Evolutionary conservation across 2,797 vertebrate genomes (phyloP).

Genomic region (Pampus argenteus): DNA sequence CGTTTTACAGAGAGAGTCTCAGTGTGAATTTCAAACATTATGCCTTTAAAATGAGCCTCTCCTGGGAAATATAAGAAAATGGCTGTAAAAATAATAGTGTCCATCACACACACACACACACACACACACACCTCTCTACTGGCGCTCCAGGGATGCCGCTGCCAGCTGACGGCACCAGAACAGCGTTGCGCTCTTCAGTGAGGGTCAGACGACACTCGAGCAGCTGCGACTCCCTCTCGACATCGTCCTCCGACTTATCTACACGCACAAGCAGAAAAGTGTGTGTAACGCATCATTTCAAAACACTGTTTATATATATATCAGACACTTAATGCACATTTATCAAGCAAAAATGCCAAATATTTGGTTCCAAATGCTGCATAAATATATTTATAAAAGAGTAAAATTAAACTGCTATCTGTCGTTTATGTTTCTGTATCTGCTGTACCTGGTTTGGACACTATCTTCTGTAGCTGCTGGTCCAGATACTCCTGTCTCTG

Average conservation of each 20-base stretch:
- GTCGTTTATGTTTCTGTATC: not conserved
- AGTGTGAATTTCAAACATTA: not conserved
- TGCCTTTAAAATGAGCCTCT: not conserved
- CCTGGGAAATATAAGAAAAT: not conserved
- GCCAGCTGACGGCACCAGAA: conserved; percentile 95
- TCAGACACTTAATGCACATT: too few species aligned
- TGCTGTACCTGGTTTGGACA: conserved; percentile 89
- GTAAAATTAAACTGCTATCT: not conserved
- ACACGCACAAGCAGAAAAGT: not conserved
- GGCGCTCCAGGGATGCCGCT: conserved; percentile 97
- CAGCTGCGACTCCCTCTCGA: conserved; percentile 93
- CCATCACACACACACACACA: not conserved
- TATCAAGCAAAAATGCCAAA: too few species aligned
- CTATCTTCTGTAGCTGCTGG: conserved; percentile 94
- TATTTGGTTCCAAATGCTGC: not conserved
- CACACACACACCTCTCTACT: conserved; percentile 87
- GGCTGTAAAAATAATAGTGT: not conserved
- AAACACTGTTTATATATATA: too few species aligned
- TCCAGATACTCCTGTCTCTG: conserved; percentile 97
- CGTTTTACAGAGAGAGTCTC: not conserved
- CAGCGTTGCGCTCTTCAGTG: conserved; percentile 95
- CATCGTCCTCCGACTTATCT: conserved; percentile 97
- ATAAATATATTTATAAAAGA: not conserved
- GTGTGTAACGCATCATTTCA: too few species aligned
- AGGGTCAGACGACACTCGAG: conserved; percentile 94